A percentile compares a stretch with the other conserved stretches of the same genome.
Conservation (phyloP, 2,113 vertebrate genomes). For the Osmerus mordax region DNA sequence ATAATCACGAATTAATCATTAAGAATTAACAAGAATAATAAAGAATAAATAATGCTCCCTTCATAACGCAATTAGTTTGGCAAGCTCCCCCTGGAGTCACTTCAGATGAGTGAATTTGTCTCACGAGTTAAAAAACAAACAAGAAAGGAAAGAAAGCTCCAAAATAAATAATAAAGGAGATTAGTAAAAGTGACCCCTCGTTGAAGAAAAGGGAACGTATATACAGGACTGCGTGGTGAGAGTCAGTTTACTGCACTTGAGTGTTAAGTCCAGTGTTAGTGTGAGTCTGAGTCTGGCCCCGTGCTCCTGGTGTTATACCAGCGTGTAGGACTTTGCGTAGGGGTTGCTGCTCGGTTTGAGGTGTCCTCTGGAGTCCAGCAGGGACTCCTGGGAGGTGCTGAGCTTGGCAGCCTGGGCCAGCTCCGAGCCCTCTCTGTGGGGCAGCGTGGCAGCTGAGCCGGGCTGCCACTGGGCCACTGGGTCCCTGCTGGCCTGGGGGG, state of each 20-base stretch:
- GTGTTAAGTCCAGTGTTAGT: constrained; percentile 69
- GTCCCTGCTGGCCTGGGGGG: constrained; percentile 78
- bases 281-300: constrained; percentile 58
- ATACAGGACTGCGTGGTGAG: constrained; percentile 74
- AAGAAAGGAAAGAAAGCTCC: constrained; percentile 59
- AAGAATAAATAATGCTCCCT: constrained; percentile 67
- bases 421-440: constrained; percentile 95
- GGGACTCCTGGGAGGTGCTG: constrained; percentile 98
- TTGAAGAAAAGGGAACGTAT: constrained; percentile 55
- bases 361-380: constrained; percentile 97
- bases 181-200: constrained; percentile 70
- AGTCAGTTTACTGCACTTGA: constrained; percentile 73
- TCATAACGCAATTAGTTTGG: constrained; percentile 84
- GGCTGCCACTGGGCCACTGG: constrained; percentile 89
- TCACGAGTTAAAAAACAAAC: constrained; percentile 61
- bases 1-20: constrained; percentile 64
- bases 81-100: constrained; percentile 78
- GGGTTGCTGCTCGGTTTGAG: constrained; percentile 96
- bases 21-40: constrained; percentile 64
- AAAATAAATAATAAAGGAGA: constrained; percentile 69
- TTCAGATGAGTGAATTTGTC: constrained; percentile 83
- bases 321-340: constrained; percentile 98
- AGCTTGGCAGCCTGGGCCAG: constrained; percentile 95
- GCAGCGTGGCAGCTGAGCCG: constrained; percentile 89
- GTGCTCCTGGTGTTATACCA: constrained; percentile 94